phyloP scores from a whole-genome alignment of 2,113 vertebrate species.

The Paratilapia polleni region DNA sequence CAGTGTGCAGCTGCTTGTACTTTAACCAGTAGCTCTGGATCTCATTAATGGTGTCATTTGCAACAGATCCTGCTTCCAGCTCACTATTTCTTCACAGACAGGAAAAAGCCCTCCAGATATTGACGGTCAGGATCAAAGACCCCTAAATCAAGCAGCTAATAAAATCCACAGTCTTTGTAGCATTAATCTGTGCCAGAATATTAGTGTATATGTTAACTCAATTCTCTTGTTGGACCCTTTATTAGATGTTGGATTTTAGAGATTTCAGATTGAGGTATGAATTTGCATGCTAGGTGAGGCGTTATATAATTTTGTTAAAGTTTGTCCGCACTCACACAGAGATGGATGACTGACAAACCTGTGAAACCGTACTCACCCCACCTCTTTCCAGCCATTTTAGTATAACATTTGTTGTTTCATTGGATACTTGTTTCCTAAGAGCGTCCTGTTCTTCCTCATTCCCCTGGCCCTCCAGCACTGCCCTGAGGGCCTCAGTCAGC shows the following conservation, averaged over 20 bases:
- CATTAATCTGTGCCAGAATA: neutral
- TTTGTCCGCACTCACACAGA: too few relatives aligned
- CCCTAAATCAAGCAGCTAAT: slow-evolving; percentile 13
- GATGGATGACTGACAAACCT: neutral
- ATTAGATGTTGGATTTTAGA: neutral
- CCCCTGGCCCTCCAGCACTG: slow-evolving; percentile 82
- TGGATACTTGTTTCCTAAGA: slow-evolving; percentile 82
- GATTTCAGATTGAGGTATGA: neutral
- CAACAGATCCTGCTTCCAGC: slow-evolving; percentile 42
- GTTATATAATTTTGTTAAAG: neutral
- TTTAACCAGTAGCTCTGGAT: slow-evolving; percentile 74
- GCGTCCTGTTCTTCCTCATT: slow-evolving; percentile 79
- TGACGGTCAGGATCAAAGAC: slow-evolving; percentile 60
- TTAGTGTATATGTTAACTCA: neutral
- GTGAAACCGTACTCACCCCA: slow-evolving; percentile 78
- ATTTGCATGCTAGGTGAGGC: neutral
- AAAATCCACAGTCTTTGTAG: slow-evolving; percentile 26
- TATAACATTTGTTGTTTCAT: slow-evolving; percentile 80
- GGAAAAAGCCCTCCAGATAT: slow-evolving; percentile 67
- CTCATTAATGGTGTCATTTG: slow-evolving; percentile 68
- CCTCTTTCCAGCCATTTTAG: slow-evolving; percentile 83
- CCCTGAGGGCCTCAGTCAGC: slow-evolving; percentile 86
- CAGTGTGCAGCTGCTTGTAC: slow-evolving; percentile 6
- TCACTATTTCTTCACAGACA: slow-evolving; percentile 34
- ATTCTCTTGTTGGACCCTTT: neutral